These are phyloP conservation scores for Cettia cetti DNA, from an alignment of 2,113 vertebrate genomes.

Conservation along the genomic window DNA sequence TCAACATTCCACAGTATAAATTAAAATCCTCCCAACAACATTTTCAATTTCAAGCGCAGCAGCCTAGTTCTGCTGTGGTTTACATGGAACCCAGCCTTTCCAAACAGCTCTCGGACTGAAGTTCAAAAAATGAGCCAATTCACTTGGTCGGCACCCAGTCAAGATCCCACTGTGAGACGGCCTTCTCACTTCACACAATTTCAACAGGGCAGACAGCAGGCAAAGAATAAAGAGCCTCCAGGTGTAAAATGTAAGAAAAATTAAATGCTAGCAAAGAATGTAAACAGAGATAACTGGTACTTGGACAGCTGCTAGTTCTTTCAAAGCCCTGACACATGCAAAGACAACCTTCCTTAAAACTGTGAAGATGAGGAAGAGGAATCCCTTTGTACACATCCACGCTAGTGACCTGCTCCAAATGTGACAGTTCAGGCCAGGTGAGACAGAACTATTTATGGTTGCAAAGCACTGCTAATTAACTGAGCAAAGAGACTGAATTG, in stretches of 20 bases:
- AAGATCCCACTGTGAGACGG: background rate
- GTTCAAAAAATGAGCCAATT: background rate
- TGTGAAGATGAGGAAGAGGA: background rate
- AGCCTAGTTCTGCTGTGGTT: constrained; percentile 25
- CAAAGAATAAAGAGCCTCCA: background rate
- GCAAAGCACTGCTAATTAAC: background rate
- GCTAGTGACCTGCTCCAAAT: background rate
- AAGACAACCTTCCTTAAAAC: background rate
- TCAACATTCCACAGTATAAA: constrained; percentile 39
- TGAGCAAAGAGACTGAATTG: background rate
- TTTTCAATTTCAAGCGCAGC: background rate
- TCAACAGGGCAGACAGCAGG: background rate
- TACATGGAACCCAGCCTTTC: constrained; percentile 43
- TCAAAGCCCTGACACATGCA: background rate
- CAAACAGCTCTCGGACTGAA: constrained; percentile 9
- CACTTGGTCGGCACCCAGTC: background rate
- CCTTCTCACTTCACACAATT: background rate
- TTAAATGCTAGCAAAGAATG: background rate
- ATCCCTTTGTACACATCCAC: background rate
- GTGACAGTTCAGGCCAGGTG: background rate
- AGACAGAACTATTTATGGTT: background rate
- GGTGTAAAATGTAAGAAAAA: background rate
- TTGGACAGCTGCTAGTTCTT: background rate
- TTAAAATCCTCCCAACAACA: constrained; percentile 32
- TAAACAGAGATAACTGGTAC: background rate